Conservation (phyloP, 1,140 invertebrate species). For the Drosophila pectinifera region DNA sequence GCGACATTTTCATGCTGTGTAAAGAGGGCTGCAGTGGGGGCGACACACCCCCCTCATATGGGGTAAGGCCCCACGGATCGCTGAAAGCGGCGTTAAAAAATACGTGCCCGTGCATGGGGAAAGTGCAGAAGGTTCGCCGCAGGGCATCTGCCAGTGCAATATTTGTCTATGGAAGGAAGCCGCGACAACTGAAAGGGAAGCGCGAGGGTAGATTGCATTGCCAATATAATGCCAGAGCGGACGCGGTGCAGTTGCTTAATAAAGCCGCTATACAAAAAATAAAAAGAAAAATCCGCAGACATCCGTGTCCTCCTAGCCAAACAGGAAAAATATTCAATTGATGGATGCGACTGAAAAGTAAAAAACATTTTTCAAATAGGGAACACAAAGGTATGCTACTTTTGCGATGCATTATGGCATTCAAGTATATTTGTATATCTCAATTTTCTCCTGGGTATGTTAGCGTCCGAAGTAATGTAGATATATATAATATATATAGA, state of each 20-base stretch:
- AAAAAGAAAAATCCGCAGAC: slow-evolving; percentile 21
- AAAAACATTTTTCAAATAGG: background rate
- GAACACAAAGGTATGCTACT: background rate
- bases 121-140: slow-evolving; percentile 58
- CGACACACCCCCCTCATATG: background rate
- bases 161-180: slow-evolving; percentile 77
- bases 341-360: slow-evolving; percentile 17
- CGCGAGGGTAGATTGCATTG: slow-evolving; percentile 21
- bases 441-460: no score
- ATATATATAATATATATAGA: no score
- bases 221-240: slow-evolving; percentile 54
- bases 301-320: slow-evolving; percentile 5
- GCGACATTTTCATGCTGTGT: slow-evolving; percentile 76
- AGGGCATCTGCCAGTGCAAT: slow-evolving; percentile 70
- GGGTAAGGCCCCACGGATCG: slow-evolving; percentile 23
- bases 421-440: no score
- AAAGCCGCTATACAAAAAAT: slow-evolving; percentile 31
- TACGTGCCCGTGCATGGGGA: slow-evolving; percentile 47
- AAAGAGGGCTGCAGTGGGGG: slow-evolving; percentile 34
- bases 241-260: slow-evolving; percentile 61
- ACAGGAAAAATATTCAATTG: slow-evolving; percentile 47
- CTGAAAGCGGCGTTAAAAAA: slow-evolving; percentile 54
- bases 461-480: no score
- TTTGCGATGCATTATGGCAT: background rate
- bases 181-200: slow-evolving; percentile 58